Percentiles rank a stretch among this genome's conserved stretches.
Conservation (phyloP, 2,113 vertebrate species). For the Cyanoliseus patagonus region DNA sequence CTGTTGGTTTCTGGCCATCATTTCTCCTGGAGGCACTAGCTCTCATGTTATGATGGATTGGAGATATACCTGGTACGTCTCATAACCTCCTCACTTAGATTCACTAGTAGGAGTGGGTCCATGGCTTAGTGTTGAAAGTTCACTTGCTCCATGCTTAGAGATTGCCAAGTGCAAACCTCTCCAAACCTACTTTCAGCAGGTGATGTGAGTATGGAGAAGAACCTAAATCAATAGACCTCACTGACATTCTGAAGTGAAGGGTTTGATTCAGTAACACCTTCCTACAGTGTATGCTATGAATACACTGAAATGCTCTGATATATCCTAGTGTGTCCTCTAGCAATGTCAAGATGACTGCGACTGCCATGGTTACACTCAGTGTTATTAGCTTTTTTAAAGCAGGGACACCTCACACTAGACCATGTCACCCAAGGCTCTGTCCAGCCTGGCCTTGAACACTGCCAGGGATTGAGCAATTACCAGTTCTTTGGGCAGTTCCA, state of each 20-base stretch:
- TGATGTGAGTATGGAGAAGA: not conserved
- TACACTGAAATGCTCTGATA: not conserved
- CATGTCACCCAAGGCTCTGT: not conserved
- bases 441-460: not conserved
- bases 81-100: not conserved
- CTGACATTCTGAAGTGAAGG: not conserved
- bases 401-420: not conserved
- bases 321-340: not conserved
- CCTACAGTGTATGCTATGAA: not conserved
- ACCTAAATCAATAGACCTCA: not conserved
- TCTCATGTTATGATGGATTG: not conserved
- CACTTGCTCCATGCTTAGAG: rapidly evolving
- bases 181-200: not conserved
- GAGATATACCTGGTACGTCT: not conserved
- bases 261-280: not conserved
- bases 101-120: not conserved
- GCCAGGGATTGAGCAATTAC: not conserved
- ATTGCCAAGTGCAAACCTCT: not conserved
- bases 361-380: not conserved
- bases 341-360: rapidly evolving
- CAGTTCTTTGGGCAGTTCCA: not conserved
- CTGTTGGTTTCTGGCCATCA: not conserved
- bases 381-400: not conserved
- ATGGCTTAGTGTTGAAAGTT: not conserved
- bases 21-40: not conserved